phyloP scores from a whole-genome alignment of 2,797 vertebrate genomes.

The Podarcis siculus region DNA sequence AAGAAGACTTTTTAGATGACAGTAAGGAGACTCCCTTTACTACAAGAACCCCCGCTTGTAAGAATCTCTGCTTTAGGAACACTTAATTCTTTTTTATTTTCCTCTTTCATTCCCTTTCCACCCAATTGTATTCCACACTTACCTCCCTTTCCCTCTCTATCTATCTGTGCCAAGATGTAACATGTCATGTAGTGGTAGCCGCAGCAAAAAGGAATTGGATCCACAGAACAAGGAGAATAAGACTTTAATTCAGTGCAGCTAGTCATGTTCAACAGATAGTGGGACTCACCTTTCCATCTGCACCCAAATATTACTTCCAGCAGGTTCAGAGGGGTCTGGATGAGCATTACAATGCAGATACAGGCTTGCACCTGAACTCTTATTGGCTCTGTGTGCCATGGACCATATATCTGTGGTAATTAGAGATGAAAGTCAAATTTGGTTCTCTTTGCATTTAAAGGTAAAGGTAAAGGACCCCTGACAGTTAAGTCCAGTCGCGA shows the following conservation, averaged over 20 bases:
- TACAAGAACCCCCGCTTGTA: conserved; percentile 86
- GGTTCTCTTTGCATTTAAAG: too few species aligned
- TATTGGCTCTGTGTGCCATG: background rate
- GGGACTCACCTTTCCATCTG: background rate
- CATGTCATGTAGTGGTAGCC: conserved; percentile 13
- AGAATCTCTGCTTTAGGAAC: conserved; percentile 85
- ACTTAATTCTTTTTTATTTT: conserved; percentile 71
- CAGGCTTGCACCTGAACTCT: background rate
- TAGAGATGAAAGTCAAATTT: too few species aligned
- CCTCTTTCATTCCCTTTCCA: conserved; percentile 73
- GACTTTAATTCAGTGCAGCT: background rate
- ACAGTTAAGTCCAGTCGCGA: too few species aligned
- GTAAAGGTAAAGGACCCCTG: too few species aligned
- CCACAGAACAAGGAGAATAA: background rate
- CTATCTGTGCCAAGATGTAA: conserved; percentile 48
- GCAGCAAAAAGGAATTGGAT: conserved; percentile 2
- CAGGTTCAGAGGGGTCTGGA: background rate
- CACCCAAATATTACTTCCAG: background rate
- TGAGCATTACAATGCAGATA: background rate
- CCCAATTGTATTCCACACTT: conserved; percentile 62
- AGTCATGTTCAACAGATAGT: background rate
- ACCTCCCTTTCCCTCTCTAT: conserved; percentile 22
- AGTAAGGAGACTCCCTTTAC: conserved; percentile 93
- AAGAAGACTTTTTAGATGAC: conserved; percentile 99
- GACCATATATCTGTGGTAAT: background rate